Conservation (phyloP, 1,140 invertebrate genomes). For the Drosophila truncata region DNA sequence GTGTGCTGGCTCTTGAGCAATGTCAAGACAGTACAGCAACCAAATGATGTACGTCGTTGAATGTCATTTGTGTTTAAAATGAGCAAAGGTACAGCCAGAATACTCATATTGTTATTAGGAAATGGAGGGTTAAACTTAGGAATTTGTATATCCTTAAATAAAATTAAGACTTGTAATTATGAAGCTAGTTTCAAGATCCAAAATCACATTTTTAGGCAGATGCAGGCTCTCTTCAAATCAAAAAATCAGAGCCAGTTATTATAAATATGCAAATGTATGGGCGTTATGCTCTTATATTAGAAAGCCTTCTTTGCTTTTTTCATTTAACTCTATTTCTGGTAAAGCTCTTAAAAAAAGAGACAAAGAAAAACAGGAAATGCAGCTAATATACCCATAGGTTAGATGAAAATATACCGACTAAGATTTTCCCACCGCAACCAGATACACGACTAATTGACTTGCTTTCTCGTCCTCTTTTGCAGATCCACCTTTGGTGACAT, state of each 20-base stretch:
- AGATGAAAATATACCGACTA: background rate
- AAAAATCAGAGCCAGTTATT: too few relatives aligned
- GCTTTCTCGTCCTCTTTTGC: slow-evolving; percentile 70
- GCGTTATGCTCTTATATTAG: too few relatives aligned
- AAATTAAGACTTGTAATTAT: background rate
- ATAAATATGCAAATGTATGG: too few relatives aligned
- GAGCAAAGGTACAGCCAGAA: background rate
- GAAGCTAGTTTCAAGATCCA: background rate
- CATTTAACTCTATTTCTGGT: background rate
- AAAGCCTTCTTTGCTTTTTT: background rate
- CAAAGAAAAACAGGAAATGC: background rate
- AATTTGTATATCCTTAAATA: background rate
- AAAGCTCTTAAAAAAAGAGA: background rate
- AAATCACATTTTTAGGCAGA: too few relatives aligned
- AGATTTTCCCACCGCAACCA: background rate
- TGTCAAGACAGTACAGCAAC: slow-evolving; percentile 11
- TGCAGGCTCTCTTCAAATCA: too few relatives aligned
- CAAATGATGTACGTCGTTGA: background rate
- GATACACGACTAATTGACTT: slow-evolving; percentile 20
- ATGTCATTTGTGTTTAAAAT: background rate
- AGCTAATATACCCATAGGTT: background rate
- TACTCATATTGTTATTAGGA: background rate
- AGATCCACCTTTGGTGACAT: slow-evolving; percentile 94
- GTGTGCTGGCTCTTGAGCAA: slow-evolving; percentile 10
- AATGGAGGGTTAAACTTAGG: background rate